phyloP scores from a whole-genome alignment of 2,888 invertebrate species.

The Imbricaverruca yamaguchii region DNA sequence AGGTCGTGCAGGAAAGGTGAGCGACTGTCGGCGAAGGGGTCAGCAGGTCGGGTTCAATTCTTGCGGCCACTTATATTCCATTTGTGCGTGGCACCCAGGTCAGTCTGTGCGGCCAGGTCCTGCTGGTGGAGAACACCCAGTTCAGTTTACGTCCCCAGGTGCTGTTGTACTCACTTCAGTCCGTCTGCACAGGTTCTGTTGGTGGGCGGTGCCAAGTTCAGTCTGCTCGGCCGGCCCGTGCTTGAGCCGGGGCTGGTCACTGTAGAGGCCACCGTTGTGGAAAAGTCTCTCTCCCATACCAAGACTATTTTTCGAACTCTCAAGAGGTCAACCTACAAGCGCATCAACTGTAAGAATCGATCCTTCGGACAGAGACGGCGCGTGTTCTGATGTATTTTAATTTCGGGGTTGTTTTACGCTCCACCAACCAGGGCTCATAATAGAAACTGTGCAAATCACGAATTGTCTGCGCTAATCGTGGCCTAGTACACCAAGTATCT shows the following conservation, averaged over 20 bases:
- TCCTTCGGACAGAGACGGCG: too few species aligned
- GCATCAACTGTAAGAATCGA: slow-evolving; percentile 56
- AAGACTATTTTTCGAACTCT: slow-evolving; percentile 55
- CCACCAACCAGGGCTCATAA: too few species aligned
- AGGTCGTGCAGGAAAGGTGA: not conserved
- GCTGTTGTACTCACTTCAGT: slow-evolving; percentile 51
- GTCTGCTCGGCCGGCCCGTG: slow-evolving; percentile 69
- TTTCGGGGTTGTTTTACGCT: too few species aligned
- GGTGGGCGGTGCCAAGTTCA: slow-evolving; percentile 70
- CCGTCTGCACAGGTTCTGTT: slow-evolving; percentile 51
- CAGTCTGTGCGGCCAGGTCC: slow-evolving; percentile 43
- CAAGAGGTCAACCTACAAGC: slow-evolving; percentile 58
- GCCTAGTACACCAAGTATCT: too few species aligned
- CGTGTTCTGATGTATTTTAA: too few species aligned
- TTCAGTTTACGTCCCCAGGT: slow-evolving; percentile 76
- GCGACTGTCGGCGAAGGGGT: too few species aligned
- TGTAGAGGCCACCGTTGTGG: slow-evolving; percentile 72
- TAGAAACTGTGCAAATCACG: too few species aligned
- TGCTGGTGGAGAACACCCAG: slow-evolving; percentile 66
- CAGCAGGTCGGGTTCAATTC: too few species aligned
- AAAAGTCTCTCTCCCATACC: slow-evolving; percentile 72
- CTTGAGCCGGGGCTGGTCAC: slow-evolving; percentile 63
- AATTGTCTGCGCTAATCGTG: too few species aligned
- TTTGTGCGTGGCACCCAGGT: too few species aligned
- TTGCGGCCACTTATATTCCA: too few species aligned